These are phyloP conservation scores for Remorina albescens DNA, from an alignment of 2,797 vertebrate genomes.

Conservation along the genomic window DNA sequence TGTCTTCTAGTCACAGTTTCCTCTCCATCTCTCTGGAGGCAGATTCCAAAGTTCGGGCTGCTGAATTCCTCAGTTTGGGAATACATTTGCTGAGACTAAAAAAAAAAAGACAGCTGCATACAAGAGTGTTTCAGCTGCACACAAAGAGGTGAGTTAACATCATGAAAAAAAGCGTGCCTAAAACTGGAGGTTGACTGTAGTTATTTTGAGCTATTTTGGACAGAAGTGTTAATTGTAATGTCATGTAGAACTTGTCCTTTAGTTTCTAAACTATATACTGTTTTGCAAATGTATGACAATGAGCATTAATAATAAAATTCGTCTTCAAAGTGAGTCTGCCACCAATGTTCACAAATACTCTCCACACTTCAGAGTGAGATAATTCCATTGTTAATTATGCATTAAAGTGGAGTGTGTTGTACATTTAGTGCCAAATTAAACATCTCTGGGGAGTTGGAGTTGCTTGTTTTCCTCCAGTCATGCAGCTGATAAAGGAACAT, in stretches of 20 bases:
- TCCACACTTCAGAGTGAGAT: background rate
- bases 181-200: background rate
- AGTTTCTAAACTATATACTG: background rate
- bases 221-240: background rate
- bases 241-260: background rate
- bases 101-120: too few relatives aligned
- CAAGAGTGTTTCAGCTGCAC: slow-evolving; percentile 21
- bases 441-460: slow-evolving; percentile 13
- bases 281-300: slow-evolving; percentile 10
- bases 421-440: slow-evolving; percentile 17
- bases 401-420: slow-evolving; percentile 45
- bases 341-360: background rate
- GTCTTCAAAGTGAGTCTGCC: background rate
- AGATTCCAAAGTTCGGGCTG: slow-evolving; percentile 14
- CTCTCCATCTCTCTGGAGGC: slow-evolving; percentile 48
- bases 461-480: slow-evolving; percentile 23
- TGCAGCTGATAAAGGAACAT: slow-evolving; percentile 16
- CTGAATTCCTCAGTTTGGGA: slow-evolving; percentile 29
- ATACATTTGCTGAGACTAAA: slow-evolving; percentile 27
- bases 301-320: background rate
- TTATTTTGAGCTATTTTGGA: background rate
- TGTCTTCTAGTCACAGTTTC: slow-evolving; percentile 42
- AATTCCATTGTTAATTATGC: slow-evolving; percentile 29
- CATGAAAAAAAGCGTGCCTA: background rate
- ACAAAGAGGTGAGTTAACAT: slow-evolving; percentile 69